Evolutionary conservation across 2,888 invertebrate genomes (phyloP).

Genomic region (Drosophila demipolita): DNA sequence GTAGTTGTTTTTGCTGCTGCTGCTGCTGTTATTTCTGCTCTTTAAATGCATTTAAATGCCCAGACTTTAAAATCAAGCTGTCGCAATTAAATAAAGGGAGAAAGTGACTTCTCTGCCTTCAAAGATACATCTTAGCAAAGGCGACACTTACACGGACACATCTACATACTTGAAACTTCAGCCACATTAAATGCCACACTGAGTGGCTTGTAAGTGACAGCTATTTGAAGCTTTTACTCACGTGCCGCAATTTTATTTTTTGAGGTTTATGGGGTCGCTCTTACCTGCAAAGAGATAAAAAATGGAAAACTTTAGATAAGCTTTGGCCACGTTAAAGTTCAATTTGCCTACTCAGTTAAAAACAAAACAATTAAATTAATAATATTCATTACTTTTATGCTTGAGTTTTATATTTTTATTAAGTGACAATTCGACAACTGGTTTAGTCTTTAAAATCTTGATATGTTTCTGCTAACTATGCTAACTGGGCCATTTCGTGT

Average conservation of each 20-base stretch:
- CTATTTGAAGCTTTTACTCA: slow-evolving; percentile 73
- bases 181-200: slow-evolving; percentile 20
- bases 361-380: slow-evolving; percentile 56
- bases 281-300: slow-evolving; percentile 66
- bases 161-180: slow-evolving; percentile 1
- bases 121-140: slow-evolving; percentile 50
- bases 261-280: slow-evolving; percentile 62
- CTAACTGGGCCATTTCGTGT: slow-evolving; percentile 27
- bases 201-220: slow-evolving; percentile 26
- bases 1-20: slow-evolving; percentile 11
- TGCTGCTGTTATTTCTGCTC: slow-evolving; percentile 24
- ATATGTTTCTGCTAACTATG: slow-evolving; percentile 9
- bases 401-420: slow-evolving; percentile 55
- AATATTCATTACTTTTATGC: slow-evolving; percentile 38
- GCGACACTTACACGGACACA: slow-evolving; percentile 2
- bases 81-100: slow-evolving; percentile 72
- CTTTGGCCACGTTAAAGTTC: slow-evolving; percentile 51
- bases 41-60: slow-evolving; percentile 72
- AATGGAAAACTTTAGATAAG: slow-evolving; percentile 60
- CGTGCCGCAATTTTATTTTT: slow-evolving; percentile 65
- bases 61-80: slow-evolving; percentile 71
- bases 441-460: slow-evolving; percentile 16
- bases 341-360: slow-evolving; percentile 47
- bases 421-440: slow-evolving; percentile 63
- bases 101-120: slow-evolving; percentile 57